A percentile compares a stretch with the other conserved stretches of the same genome.
These are phyloP conservation scores for Drosophila macrospina DNA, from an alignment of 2,888 invertebrate genomes.

Conservation along the genomic window DNA sequence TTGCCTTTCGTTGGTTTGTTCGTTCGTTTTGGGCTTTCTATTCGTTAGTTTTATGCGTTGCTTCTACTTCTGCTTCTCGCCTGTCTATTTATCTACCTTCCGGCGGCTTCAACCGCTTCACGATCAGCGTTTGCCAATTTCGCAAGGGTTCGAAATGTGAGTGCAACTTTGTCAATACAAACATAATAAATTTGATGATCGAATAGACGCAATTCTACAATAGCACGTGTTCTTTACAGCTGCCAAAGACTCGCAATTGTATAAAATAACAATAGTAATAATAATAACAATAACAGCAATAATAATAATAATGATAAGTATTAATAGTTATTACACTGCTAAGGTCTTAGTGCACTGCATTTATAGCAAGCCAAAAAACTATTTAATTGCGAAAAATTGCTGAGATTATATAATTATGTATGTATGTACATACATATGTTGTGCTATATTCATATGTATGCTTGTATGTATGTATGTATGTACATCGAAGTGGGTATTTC, in stretches of 20 bases:
- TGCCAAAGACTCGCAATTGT: slow-evolving; percentile 11
- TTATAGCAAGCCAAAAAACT: slow-evolving; percentile 25
- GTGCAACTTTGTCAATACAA: slow-evolving; percentile 60
- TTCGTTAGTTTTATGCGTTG: slow-evolving; percentile 41
- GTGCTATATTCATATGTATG: too few relatives aligned
- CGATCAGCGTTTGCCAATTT: slow-evolving; percentile 69
- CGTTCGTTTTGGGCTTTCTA: slow-evolving; percentile 49
- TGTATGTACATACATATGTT: slow-evolving; percentile 8
- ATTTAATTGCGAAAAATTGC: slow-evolving; percentile 43
- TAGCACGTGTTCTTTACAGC: slow-evolving; percentile 39
- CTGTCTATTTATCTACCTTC: slow-evolving; percentile 42
- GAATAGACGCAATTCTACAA: slow-evolving; percentile 18
- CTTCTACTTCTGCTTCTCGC: slow-evolving; percentile 13
- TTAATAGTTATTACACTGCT: slow-evolving; percentile 11
- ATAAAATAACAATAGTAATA: slow-evolving; percentile 9
- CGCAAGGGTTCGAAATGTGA: slow-evolving; percentile 71
- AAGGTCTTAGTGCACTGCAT: slow-evolving; percentile 14
- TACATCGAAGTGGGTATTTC: slow-evolving; percentile 23
- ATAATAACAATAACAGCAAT: slow-evolving; percentile 15
- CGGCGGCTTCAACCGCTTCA: slow-evolving; percentile 73
- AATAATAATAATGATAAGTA: slow-evolving; percentile 15
- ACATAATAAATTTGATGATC: slow-evolving; percentile 62
- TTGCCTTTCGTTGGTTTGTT: slow-evolving; percentile 54
- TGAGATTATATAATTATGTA: slow-evolving; percentile 65
- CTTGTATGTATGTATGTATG: slow-evolving; percentile 4